These are phyloP conservation scores for Pyxicephalus adspersus DNA, from an alignment of 2,113 vertebrate genomes.

Conservation along the genomic window DNA sequence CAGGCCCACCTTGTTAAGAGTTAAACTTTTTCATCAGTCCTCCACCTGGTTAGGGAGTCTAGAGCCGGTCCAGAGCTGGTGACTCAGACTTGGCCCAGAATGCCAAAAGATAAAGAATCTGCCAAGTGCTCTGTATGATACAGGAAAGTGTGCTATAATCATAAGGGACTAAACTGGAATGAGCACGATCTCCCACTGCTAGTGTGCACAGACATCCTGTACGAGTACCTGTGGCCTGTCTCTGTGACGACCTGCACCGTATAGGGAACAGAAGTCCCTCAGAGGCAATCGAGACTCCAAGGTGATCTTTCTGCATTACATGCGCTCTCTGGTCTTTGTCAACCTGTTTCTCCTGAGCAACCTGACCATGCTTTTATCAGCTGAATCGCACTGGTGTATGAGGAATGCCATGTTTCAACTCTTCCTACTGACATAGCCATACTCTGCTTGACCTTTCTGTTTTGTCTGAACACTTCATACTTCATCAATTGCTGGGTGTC, in stretches of 20 bases:
- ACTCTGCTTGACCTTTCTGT: no score
- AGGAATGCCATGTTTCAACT: no score
- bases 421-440: no score
- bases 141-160: neutral
- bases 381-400: no score
- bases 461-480: no score
- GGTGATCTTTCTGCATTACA: neutral
- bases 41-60: neutral
- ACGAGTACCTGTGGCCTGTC: neutral
- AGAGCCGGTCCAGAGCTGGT: neutral
- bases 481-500: no score
- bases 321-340: neutral
- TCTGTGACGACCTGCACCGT: no score
- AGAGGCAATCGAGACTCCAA: no score
- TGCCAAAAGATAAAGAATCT: constrained; percentile 20
- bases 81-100: constrained; percentile 39
- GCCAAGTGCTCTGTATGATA: neutral
- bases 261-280: neutral
- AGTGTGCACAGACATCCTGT: neutral
- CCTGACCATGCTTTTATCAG: no score
- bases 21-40: neutral
- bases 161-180: neutral
- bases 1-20: no score
- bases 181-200: neutral
- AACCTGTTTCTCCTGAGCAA: no score